These are phyloP conservation scores for Calyptomena viridis DNA, from an alignment of 2,113 vertebrate genomes.

Conservation along the genomic window DNA sequence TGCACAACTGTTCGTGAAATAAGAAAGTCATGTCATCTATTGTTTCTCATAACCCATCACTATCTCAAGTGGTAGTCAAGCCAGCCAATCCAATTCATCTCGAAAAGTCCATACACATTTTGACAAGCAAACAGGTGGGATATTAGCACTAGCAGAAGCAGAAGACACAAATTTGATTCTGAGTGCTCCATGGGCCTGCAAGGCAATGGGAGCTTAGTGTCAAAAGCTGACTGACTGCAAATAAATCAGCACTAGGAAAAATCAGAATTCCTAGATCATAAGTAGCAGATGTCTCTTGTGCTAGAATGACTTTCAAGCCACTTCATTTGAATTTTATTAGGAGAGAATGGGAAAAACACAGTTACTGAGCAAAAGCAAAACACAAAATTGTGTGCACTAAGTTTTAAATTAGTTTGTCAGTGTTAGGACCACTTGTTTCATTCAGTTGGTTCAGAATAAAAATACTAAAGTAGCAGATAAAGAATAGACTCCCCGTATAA, in stretches of 20 bases:
- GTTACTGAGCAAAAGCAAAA: neutral
- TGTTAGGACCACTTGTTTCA: neutral
- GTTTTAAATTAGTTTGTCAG: neutral
- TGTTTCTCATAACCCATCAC: constrained; percentile 23
- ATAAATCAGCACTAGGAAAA: constrained; percentile 2
- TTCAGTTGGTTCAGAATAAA: neutral
- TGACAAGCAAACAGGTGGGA: neutral
- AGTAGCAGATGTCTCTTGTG: constrained; percentile 33
- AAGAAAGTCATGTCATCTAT: constrained; percentile 1
- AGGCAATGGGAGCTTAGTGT: neutral
- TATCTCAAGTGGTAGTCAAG: neutral
- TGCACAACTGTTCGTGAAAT: neutral
- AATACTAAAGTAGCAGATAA: neutral
- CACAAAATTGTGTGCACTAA: neutral
- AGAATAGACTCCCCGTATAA: neutral
- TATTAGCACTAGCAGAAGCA: constrained; percentile 2
- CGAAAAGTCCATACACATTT: constrained; percentile 10
- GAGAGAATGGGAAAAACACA: neutral
- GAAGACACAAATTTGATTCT: constrained; percentile 12
- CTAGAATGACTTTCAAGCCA: neutral
- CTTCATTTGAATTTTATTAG: constrained; percentile 36
- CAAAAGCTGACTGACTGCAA: constrained; percentile 1
- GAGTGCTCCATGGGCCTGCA: neutral
- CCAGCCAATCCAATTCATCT: constrained; percentile 17
- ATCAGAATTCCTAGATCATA: neutral